Percentiles rank a stretch among this genome's conserved stretches.
Evolutionary conservation across 2,888 invertebrate species (phyloP).

Genomic region (Hypomecis atomaria): DNA sequence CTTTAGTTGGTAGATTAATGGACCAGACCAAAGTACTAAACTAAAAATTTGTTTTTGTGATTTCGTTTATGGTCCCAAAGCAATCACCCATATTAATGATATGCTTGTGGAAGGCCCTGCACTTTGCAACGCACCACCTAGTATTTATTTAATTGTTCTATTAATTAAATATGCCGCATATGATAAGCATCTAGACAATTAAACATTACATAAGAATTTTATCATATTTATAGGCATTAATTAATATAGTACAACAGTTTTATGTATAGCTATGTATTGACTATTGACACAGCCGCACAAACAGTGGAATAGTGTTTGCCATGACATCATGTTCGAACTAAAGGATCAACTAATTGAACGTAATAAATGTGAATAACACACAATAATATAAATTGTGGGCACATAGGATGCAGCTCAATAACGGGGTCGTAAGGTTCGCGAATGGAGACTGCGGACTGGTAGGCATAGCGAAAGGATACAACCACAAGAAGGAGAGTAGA

Average conservation of each 20-base stretch:
- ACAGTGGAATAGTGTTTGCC: conserved; percentile 37
- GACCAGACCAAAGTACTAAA: no score
- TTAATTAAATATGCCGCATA: neutral
- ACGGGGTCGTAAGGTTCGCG: neutral
- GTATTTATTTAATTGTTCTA: no score
- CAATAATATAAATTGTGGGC: conserved; percentile 5
- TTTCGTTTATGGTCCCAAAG: no score
- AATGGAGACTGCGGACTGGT: no score
- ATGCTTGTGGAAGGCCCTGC: no score
- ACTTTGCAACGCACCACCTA: no score
- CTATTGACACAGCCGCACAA: conserved; percentile 27
- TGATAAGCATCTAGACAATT: neutral
- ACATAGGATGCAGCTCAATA: neutral
- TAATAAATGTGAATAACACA: conserved; percentile 41
- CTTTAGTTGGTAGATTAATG: no score
- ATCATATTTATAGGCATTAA: conserved; percentile 7
- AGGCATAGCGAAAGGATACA: no score
- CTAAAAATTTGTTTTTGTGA: no score
- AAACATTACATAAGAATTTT: conserved; percentile 1
- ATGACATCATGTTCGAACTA: conserved; percentile 60
- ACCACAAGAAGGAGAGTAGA: no score
- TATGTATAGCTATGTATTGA: conserved; percentile 20
- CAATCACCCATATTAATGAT: no score
- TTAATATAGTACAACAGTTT: conserved; percentile 19
- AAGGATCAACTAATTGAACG: conserved; percentile 27